These are phyloP conservation scores for Ennomos quercinarius DNA, from an alignment of 2,888 invertebrate genomes.

Conservation along the genomic window DNA sequence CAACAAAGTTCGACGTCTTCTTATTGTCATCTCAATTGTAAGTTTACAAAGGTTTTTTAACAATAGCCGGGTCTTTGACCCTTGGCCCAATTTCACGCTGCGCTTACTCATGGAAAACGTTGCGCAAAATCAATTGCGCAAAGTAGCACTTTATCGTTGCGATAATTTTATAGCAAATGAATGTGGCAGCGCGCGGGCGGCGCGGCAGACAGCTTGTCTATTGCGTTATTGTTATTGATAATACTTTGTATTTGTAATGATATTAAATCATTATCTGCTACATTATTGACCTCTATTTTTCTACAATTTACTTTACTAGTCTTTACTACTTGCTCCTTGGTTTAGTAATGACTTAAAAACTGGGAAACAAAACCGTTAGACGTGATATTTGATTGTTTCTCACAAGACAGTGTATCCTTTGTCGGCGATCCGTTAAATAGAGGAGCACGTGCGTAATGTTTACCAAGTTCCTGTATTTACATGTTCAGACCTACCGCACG, in stretches of 20 bases:
- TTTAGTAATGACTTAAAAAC: conserved; percentile 5
- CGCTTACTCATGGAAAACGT: conserved; percentile 33
- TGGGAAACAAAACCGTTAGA: conserved; percentile 35
- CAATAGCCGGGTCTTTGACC: conserved; percentile 71
- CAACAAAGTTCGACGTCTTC: conserved; percentile 44
- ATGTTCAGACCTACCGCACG: conserved; percentile 68
- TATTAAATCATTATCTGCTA: conserved; percentile 22
- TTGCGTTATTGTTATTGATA: conserved; percentile 23
- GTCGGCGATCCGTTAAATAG: conserved; percentile 55
- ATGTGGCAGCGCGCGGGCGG: too few relatives aligned
- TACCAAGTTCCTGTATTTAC: conserved; percentile 58
- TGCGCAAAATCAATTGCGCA: conserved; percentile 51
- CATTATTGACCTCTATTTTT: conserved; percentile 23
- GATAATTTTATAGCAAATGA: conserved; percentile 42
- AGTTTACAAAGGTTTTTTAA: conserved; percentile 46
- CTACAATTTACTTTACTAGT: not conserved
- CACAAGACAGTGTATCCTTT: conserved; percentile 52
- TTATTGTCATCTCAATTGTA: conserved; percentile 44
- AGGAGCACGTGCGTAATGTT: conserved; percentile 63
- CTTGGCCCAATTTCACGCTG: conserved; percentile 59
- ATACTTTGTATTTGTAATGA: conserved; percentile 23
- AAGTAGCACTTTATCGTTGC: conserved; percentile 45
- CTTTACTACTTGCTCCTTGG: not conserved
- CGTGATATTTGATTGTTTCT: conserved; percentile 36
- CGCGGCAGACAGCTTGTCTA: conserved; percentile 40